Evolutionary conservation across 2,888 invertebrate genomes (phyloP).

Genomic region (Apotomis betuletana): DNA sequence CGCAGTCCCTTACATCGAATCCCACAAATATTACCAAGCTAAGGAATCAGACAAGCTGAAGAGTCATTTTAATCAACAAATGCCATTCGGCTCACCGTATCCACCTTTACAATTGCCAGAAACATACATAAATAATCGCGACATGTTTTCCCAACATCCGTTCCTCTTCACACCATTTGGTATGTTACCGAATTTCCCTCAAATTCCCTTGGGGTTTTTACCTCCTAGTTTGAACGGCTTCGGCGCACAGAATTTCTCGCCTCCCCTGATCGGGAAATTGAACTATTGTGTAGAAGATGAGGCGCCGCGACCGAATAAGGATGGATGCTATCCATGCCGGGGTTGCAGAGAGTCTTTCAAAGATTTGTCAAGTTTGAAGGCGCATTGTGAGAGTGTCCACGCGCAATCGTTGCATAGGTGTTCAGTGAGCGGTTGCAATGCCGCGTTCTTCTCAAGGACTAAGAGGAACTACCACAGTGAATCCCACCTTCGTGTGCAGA

Average conservation of each 20-base stretch:
- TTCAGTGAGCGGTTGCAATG: constrained; percentile 89
- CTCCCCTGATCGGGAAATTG: constrained; percentile 69
- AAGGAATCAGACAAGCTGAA: constrained; percentile 71
- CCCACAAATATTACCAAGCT: constrained; percentile 72
- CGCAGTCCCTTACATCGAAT: constrained; percentile 83
- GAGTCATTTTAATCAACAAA: constrained; percentile 59
- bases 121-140: constrained; percentile 70
- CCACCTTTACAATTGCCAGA: constrained; percentile 71
- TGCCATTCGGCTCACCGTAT: constrained; percentile 67
- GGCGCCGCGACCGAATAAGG: constrained; percentile 85
- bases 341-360: constrained; percentile 87
- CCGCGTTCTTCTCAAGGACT: constrained; percentile 90
- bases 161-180: constrained; percentile 79
- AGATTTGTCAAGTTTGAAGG: constrained; percentile 85
- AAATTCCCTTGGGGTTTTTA: constrained; percentile 73
- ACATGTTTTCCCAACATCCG: constrained; percentile 75
- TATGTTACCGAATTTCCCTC: constrained; percentile 78
- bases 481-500: constrained; percentile 81
- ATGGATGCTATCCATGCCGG: constrained; percentile 87
- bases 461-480: constrained; percentile 90
- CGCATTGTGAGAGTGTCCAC: constrained; percentile 89
- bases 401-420: constrained; percentile 88
- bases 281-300: constrained; percentile 87
- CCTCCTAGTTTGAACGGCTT: constrained; percentile 75
- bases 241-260: constrained; percentile 68